Evolutionary conservation across 2,113 vertebrate genomes (phyloP).

Genomic region (Hyla sarda): DNA sequence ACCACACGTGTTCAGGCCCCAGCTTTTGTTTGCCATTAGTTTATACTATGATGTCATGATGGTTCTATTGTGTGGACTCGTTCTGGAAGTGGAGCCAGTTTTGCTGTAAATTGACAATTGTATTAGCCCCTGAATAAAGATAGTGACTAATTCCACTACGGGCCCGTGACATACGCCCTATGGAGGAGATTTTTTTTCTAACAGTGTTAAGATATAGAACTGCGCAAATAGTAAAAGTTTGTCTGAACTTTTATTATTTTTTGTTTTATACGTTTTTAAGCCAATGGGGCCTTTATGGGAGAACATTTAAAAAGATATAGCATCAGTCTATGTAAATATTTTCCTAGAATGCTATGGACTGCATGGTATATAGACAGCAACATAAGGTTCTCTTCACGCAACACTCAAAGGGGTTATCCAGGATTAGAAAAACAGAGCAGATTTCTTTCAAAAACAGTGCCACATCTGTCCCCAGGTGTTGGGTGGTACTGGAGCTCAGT

Average conservation of each 20-base stretch:
- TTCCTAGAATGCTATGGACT: too few species aligned
- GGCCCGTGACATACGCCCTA: neutral
- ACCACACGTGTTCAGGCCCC: conserved; percentile 24
- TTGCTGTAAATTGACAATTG: conserved; percentile 50
- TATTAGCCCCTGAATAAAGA: conserved; percentile 30
- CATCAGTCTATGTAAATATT: neutral
- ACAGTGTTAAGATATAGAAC: neutral
- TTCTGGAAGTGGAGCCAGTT: neutral
- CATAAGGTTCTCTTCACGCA: too few species aligned
- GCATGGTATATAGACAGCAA: too few species aligned
- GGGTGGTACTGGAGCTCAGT: too few species aligned
- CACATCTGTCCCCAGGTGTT: too few species aligned
- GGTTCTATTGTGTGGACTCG: conserved; percentile 13
- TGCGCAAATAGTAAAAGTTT: neutral
- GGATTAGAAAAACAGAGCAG: too few species aligned
- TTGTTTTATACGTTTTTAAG: too few species aligned
- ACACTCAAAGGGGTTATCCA: too few species aligned
- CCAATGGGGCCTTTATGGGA: too few species aligned
- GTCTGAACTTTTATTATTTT: too few species aligned
- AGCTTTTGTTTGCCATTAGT: conserved; percentile 42
- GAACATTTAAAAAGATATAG: too few species aligned
- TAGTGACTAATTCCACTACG: neutral
- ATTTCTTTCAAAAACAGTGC: too few species aligned
- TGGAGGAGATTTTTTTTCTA: neutral
- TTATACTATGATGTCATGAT: conserved; percentile 45